phyloP scores from a whole-genome alignment of 2,797 vertebrate species.

The Cyclura pinguis region DNA sequence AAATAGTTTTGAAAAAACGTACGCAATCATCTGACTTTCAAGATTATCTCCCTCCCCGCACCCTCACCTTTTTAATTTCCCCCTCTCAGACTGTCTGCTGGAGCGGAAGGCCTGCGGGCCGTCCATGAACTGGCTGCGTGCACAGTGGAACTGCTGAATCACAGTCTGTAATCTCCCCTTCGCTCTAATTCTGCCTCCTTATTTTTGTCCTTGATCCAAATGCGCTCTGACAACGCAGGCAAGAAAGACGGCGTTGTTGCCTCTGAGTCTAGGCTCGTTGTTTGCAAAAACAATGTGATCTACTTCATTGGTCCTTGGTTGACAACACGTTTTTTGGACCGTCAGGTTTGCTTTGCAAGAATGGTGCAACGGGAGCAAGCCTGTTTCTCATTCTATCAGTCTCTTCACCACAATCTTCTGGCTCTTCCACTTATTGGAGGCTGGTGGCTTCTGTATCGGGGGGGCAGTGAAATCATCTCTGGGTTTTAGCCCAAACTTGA shows the following conservation, averaged over 20 bases:
- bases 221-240: slow-evolving; percentile 1
- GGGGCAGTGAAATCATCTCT: no score
- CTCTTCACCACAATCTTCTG: no score
- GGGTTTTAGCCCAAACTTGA: no score
- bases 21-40: slow-evolving; percentile 29
- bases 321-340: no score
- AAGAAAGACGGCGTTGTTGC: neutral
- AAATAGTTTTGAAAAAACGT: neutral
- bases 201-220: slow-evolving; percentile 32
- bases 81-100: slow-evolving; percentile 43
- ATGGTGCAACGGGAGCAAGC: no score
- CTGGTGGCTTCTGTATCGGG: no score
- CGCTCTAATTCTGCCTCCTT: slow-evolving; percentile 46
- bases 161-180: slow-evolving; percentile 32
- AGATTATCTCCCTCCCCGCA: neutral
- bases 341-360: no score
- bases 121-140: neutral
- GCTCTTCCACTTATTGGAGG: no score
- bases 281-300: neutral
- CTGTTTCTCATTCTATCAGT: no score
- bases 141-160: slow-evolving; percentile 54
- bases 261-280: no score
- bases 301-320: no score
- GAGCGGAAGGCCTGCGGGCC: slow-evolving; percentile 53
- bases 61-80: neutral